Percentiles rank a stretch among this genome's conserved stretches.
Evolutionary conservation across 1,140 invertebrate genomes (phyloP).

Genomic region (Musca domestica): DNA sequence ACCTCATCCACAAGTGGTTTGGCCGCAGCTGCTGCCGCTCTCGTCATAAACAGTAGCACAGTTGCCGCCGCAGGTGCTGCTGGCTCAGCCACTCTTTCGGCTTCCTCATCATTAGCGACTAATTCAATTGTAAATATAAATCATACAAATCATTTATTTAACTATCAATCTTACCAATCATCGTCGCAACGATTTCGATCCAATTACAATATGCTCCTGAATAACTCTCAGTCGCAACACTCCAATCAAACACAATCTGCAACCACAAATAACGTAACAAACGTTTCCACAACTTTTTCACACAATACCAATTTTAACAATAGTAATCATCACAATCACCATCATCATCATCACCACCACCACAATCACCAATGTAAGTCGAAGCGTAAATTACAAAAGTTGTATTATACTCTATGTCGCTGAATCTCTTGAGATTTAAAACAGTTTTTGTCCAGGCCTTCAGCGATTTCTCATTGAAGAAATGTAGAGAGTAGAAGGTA

Average conservation of each 20-base stretch:
- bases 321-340: constrained; percentile 40
- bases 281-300: not conserved
- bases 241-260: constrained; percentile 14
- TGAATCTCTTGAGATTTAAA: constrained; percentile 29
- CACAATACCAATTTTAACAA: constrained; percentile 1
- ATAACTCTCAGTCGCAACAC: constrained; percentile 28
- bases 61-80: constrained; percentile 30
- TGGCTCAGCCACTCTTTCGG: not conserved
- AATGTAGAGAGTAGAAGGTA: too few relatives aligned
- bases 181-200: constrained; percentile 7
- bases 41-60: constrained; percentile 32
- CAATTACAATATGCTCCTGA: constrained; percentile 24
- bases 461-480: too few relatives aligned
- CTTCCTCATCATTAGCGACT: constrained; percentile 26
- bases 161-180: constrained; percentile 7
- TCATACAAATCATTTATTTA: constrained; percentile 37
- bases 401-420: constrained; percentile 53
- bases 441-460: too few relatives aligned
- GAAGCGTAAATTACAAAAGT: constrained; percentile 52
- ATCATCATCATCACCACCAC: constrained; percentile 34
- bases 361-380: constrained; percentile 41
- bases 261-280: not conserved
- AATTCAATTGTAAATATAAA: constrained; percentile 47
- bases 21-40: not conserved
- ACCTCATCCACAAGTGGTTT: constrained; percentile 23